Evolutionary conservation across 2,113 vertebrate species (phyloP).

Genomic region (Taxidea taxus): DNA sequence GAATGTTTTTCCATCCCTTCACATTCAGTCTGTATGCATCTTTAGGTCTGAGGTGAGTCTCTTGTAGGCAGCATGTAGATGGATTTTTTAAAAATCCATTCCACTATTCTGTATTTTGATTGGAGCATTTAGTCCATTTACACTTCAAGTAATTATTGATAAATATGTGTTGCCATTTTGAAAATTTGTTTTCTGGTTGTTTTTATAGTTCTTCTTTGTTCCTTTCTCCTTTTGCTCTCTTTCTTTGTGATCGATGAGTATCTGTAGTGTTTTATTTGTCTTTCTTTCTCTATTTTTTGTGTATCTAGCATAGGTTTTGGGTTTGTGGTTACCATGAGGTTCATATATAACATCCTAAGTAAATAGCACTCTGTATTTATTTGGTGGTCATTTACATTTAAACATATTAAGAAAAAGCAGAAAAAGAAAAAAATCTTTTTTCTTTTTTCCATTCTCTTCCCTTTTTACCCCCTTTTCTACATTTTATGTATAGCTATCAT

Average conservation of each 20-base stretch:
- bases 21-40: not conserved
- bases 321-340: not conserved
- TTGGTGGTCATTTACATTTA: not conserved
- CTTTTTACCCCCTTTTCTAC: not conserved
- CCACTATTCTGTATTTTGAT: not conserved
- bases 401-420: not conserved
- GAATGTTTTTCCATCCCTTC: not conserved
- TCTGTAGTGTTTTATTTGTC: not conserved
- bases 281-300: not conserved
- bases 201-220: not conserved
- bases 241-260: not conserved
- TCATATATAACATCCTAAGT: not conserved
- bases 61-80: not conserved
- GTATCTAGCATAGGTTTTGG: not conserved
- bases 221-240: not conserved
- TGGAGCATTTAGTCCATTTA: not conserved
- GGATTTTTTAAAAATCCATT: not conserved
- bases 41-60: not conserved
- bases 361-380: not conserved
- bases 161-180: not conserved
- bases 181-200: not conserved
- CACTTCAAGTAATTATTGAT: not conserved
- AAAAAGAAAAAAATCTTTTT: not conserved
- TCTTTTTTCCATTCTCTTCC: not conserved
- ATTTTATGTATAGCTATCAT: not conserved